A percentile compares a stretch with the other conserved stretches of the same genome.
Conservation (phyloP, 2,113 vertebrate genomes). For the Hippoglossus stenolepis region DNA sequence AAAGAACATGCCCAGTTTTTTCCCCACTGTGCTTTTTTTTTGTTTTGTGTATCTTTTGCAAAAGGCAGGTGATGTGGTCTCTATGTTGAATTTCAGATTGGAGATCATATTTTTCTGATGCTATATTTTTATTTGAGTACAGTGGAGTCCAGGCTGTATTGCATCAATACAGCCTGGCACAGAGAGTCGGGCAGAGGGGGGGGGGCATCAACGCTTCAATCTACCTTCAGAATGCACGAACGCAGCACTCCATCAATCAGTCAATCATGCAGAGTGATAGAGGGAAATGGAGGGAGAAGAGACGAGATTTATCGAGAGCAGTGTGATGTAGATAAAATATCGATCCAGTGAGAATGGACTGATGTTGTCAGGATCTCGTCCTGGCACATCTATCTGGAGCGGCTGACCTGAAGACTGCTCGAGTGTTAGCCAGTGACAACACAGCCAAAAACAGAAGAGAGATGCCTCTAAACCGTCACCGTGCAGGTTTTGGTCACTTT, state of each 20-base stretch:
- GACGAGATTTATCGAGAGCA: conserved; percentile 57
- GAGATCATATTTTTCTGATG: neutral
- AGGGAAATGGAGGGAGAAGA: conserved; percentile 39
- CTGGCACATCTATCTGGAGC: conserved; percentile 38
- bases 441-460: conserved; percentile 19
- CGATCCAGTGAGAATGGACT: conserved; percentile 57
- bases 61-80: too few species aligned
- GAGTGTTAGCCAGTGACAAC: neutral
- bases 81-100: neutral
- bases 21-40: neutral
- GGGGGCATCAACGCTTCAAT: conserved; percentile 2
- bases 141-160: neutral
- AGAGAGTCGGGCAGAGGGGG: neutral
- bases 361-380: conserved; percentile 53
- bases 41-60: neutral
- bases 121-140: neutral
- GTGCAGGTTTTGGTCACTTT: neutral
- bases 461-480: neutral
- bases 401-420: conserved; percentile 12
- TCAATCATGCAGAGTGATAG: conserved; percentile 61
- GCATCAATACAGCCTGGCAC: neutral
- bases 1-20: too few species aligned
- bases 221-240: neutral
- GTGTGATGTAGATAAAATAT: conserved; percentile 65
- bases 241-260: conserved; percentile 50